These are phyloP conservation scores for Falcaria lacertinaria DNA, from an alignment of 2,888 invertebrate species.

Conservation along the genomic window DNA sequence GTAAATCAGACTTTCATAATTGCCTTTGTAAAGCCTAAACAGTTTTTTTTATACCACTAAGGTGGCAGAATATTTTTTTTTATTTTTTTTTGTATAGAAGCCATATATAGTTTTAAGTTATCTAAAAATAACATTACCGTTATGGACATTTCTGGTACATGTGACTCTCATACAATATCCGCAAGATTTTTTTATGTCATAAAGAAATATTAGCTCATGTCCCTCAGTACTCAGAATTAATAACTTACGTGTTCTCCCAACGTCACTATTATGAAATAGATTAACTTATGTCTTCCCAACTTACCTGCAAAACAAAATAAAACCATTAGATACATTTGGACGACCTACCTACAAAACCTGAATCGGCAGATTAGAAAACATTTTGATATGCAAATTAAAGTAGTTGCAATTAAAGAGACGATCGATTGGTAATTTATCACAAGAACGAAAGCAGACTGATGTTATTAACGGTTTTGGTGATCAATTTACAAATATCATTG, in stretches of 20 bases:
- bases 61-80: no score
- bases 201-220: no score
- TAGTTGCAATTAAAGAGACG: not conserved
- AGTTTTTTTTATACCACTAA: no score
- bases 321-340: not conserved
- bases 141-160: no score
- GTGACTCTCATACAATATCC: no score
- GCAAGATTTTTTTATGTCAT: no score
- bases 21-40: no score
- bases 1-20: no score
- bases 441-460: constrained; percentile 30
- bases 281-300: constrained; percentile 3
- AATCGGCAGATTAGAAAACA: not conserved
- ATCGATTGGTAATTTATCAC: constrained; percentile 13
- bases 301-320: constrained; percentile 4
- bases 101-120: no score
- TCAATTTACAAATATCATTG: not conserved
- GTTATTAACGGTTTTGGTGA: not conserved
- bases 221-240: no score
- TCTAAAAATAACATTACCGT: no score
- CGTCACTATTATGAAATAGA: not conserved
- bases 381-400: constrained; percentile 1
- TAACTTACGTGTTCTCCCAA: not conserved
- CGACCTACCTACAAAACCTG: not conserved
- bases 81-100: no score